Conservation (phyloP, 2,797 vertebrate genomes). For the Sebastes variabilis region DNA sequence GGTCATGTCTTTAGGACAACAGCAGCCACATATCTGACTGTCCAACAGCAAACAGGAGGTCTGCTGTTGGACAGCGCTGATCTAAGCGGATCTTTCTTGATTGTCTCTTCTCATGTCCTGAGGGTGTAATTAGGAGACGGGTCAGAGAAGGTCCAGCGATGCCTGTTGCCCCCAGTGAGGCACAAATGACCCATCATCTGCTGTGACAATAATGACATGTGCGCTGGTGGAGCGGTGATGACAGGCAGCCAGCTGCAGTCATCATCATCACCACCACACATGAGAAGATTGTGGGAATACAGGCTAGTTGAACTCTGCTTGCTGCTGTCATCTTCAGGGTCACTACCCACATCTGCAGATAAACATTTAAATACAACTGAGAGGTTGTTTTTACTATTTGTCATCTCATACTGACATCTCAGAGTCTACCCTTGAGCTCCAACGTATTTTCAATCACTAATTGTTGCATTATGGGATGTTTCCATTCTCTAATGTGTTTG, state of each 20-base stretch:
- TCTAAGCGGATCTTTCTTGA: slow-evolving; percentile 41
- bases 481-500: slow-evolving; percentile 22
- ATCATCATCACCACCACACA: slow-evolving; percentile 25
- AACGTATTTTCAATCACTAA: slow-evolving; percentile 22
- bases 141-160: slow-evolving; percentile 62
- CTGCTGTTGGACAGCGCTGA: slow-evolving; percentile 35
- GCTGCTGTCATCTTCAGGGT: slow-evolving; percentile 16
- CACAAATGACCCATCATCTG: slow-evolving; percentile 77
- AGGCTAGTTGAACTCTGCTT: slow-evolving; percentile 29
- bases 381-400: neutral
- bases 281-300: slow-evolving; percentile 31
- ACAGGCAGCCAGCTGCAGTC: slow-evolving; percentile 61
- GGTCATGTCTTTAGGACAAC: slow-evolving; percentile 25
- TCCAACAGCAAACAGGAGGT: slow-evolving; percentile 44
- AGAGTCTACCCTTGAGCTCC: neutral
- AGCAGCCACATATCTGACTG: slow-evolving; percentile 44
- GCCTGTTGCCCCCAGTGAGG: slow-evolving; percentile 67
- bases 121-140: slow-evolving; percentile 77
- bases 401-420: neutral
- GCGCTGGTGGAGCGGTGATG: slow-evolving; percentile 52
- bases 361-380: neutral
- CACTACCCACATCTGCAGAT: slow-evolving; percentile 1
- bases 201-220: slow-evolving; percentile 61
- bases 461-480: slow-evolving; percentile 29
- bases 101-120: slow-evolving; percentile 57